These are phyloP conservation scores for Centropyge bicolor DNA, from an alignment of 2,797 vertebrate genomes.

Conservation along the genomic window DNA sequence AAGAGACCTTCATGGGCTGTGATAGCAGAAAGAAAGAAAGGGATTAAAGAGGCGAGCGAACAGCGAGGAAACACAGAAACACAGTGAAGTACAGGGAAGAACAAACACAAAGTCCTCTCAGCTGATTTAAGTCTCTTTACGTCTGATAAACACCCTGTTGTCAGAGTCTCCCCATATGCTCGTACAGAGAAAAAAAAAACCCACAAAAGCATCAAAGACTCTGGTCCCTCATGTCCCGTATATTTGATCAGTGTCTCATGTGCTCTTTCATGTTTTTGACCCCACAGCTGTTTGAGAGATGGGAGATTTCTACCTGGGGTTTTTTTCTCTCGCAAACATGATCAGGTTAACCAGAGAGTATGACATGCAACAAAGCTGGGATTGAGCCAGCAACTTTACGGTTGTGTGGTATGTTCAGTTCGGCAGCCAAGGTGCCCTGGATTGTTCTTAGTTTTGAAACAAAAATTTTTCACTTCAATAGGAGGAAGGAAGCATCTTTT, in stretches of 20 bases:
- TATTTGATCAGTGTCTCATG: conserved; percentile 65
- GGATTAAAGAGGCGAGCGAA: conserved; percentile 69
- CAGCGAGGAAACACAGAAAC: conserved; percentile 64
- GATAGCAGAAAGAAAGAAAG: conserved; percentile 58
- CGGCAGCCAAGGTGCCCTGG: too few species aligned
- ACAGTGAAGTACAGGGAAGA: conserved; percentile 54
- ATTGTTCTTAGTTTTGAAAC: neutral
- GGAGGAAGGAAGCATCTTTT: too few species aligned
- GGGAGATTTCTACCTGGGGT: conserved; percentile 24
- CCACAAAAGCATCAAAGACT: conserved; percentile 77
- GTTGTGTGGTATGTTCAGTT: too few species aligned
- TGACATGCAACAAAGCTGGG: neutral
- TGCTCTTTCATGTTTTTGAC: conserved; percentile 70
- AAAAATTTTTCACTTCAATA: neutral
- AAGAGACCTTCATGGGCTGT: conserved; percentile 62
- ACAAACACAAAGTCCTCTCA: conserved; percentile 67
- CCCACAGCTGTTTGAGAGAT: conserved; percentile 70
- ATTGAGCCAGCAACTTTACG: neutral
- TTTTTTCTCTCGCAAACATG: conserved; percentile 8
- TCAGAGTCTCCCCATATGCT: conserved; percentile 58
- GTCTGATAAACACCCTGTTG: conserved; percentile 66
- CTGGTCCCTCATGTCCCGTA: conserved; percentile 66
- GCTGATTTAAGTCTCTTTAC: conserved; percentile 71
- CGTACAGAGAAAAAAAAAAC: conserved; percentile 11
- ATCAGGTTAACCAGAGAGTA: neutral